Percentiles rank a stretch among this genome's conserved stretches.
Evolutionary conservation across 2,888 invertebrate genomes (phyloP).

Genomic region (Chironomus riparius): DNA sequence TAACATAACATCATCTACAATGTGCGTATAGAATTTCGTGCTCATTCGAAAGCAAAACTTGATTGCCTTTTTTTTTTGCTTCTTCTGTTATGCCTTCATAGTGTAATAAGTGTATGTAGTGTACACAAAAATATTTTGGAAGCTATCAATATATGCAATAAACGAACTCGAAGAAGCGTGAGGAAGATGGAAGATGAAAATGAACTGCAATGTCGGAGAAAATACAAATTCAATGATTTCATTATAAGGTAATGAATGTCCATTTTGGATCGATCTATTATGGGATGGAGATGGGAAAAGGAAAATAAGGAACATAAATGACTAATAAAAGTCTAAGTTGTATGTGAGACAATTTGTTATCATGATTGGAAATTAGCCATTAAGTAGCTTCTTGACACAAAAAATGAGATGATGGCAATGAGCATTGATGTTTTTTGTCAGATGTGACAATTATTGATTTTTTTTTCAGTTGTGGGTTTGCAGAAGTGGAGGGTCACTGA

Average conservation of each 20-base stretch:
- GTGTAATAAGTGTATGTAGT: too few relatives aligned
- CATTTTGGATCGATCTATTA: background rate
- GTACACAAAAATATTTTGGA: too few relatives aligned
- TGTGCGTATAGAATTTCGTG: too few relatives aligned
- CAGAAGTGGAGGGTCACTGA: too few relatives aligned
- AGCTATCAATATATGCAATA: too few relatives aligned
- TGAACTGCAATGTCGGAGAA: background rate
- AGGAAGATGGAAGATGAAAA: background rate
- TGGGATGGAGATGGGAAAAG: background rate
- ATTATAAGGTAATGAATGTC: slow-evolving; percentile 23
- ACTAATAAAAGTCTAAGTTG: slow-evolving; percentile 19
- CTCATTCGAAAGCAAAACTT: background rate
- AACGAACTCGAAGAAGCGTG: background rate
- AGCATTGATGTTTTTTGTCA: too few relatives aligned
- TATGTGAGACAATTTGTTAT: slow-evolving; percentile 20
- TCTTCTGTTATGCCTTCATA: too few relatives aligned
- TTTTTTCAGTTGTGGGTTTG: too few relatives aligned
- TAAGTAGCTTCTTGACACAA: background rate
- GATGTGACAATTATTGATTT: too few relatives aligned
- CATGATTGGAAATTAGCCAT: slow-evolving; percentile 26
- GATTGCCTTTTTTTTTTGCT: background rate
- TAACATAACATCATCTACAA: too few relatives aligned
- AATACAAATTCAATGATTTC: slow-evolving; percentile 27
- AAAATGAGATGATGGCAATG: too few relatives aligned
- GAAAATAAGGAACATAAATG: background rate